Percentiles rank a stretch among this genome's conserved stretches.
Evolutionary conservation across 2,888 invertebrate genomes (phyloP).

Genomic region (Gonocerus acuteangulatus): DNA sequence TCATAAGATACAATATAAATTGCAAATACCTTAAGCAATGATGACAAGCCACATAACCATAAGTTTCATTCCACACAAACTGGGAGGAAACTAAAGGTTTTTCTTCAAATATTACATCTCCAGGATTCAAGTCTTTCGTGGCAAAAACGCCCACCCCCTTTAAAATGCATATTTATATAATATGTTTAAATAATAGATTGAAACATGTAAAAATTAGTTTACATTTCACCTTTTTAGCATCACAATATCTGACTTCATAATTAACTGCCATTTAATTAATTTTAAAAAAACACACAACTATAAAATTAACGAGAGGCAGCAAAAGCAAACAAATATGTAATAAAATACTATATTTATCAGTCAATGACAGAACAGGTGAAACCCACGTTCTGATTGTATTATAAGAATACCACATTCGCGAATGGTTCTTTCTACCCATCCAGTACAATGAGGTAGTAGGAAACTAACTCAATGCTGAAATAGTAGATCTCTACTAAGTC

Average conservation of each 20-base stretch:
- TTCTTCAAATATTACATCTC: conserved; percentile 78
- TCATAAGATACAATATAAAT: too few species aligned
- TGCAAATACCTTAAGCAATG: conserved; percentile 65
- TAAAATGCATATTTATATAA: neutral
- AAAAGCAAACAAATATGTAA: neutral
- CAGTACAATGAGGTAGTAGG: too few species aligned
- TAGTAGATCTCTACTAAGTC: too few species aligned
- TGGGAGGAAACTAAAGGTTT: conserved; percentile 82
- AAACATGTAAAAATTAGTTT: neutral
- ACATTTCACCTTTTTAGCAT: conserved; percentile 8
- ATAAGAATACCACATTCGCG: too few species aligned
- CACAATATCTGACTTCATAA: conserved; percentile 15
- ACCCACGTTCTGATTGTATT: too few species aligned
- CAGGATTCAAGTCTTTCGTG: conserved; percentile 56
- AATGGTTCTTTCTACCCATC: too few species aligned
- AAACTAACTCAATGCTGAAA: too few species aligned
- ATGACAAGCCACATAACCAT: conserved; percentile 81
- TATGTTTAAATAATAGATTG: neutral
- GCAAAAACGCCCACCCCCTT: conserved; percentile 83
- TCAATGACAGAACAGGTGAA: too few species aligned
- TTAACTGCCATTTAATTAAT: neutral
- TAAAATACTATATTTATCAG: too few species aligned
- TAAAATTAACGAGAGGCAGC: neutral
- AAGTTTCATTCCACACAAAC: conserved; percentile 86
- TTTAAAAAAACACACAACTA: neutral